Evolutionary conservation across 2,113 vertebrate species (phyloP).

Genomic region (Deroptyus accipitrinus): DNA sequence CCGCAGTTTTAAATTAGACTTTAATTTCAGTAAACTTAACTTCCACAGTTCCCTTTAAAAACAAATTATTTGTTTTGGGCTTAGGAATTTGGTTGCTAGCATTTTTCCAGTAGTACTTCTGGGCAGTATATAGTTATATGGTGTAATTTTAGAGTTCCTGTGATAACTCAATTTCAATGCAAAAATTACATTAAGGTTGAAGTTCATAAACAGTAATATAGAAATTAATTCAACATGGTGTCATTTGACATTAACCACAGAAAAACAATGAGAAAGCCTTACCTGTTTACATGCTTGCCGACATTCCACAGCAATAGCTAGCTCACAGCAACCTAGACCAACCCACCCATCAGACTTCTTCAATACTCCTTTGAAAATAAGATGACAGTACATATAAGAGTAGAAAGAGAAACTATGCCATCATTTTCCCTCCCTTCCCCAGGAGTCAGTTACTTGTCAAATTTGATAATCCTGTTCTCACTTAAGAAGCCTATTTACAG

Average conservation of each 20-base stretch:
- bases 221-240: not conserved
- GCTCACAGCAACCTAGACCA: constrained; percentile 95
- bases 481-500: not conserved
- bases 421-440: not conserved
- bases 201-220: not conserved
- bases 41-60: not conserved
- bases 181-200: not conserved
- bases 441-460: not conserved
- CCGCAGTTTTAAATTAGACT: not conserved
- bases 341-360: constrained; percentile 97
- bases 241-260: not conserved
- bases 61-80: not conserved
- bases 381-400: not conserved
- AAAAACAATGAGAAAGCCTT: not conserved
- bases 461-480: not conserved
- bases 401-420: not conserved
- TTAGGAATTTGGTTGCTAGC: not conserved
- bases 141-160: not conserved
- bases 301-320: constrained; percentile 92
- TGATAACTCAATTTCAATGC: not conserved
- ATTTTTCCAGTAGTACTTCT: not conserved
- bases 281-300: constrained; percentile 94
- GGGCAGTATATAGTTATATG: not conserved
- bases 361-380: constrained; percentile 83
- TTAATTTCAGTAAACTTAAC: not conserved